Percentiles rank a stretch among this genome's conserved stretches.
phyloP scores from a whole-genome alignment of 1,140 invertebrate species.

The Drosophila teissieri region DNA sequence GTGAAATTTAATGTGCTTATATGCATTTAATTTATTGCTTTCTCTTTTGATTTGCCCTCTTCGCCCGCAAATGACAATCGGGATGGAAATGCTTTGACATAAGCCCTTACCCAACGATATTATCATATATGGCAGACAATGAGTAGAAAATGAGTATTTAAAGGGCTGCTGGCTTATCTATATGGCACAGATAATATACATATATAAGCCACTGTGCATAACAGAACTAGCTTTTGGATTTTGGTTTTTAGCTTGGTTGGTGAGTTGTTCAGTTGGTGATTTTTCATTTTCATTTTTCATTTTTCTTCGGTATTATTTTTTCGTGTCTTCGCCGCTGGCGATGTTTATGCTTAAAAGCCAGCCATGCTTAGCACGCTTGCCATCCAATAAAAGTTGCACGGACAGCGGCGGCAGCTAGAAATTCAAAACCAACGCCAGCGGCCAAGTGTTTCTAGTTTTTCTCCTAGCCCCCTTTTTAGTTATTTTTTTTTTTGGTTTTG shows the following conservation, averaged over 20 bases:
- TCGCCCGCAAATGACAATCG: slow-evolving; percentile 34
- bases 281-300: slow-evolving; percentile 12
- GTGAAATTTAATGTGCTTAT: slow-evolving; percentile 53
- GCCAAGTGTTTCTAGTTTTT: slow-evolving; percentile 45
- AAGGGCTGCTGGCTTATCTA: slow-evolving; percentile 18
- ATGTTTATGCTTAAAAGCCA: slow-evolving; percentile 69
- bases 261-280: slow-evolving; percentile 5
- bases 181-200: no score
- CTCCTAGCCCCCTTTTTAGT: background rate
- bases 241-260: slow-evolving; percentile 13
- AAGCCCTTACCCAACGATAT: slow-evolving; percentile 60
- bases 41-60: slow-evolving; percentile 41
- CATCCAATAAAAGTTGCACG: slow-evolving; percentile 67
- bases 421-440: slow-evolving; percentile 64
- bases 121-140: slow-evolving; percentile 55
- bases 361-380: slow-evolving; percentile 64
- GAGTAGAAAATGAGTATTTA: slow-evolving; percentile 35
- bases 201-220: slow-evolving; percentile 65
- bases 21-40: slow-evolving; percentile 48
- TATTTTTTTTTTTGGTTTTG: background rate
- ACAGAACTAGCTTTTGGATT: slow-evolving; percentile 66
- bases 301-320: slow-evolving; percentile 12
- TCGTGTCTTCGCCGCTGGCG: slow-evolving; percentile 51
- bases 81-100: slow-evolving; percentile 34
- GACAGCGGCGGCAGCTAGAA: slow-evolving; percentile 46